Evolutionary conservation across 2,888 invertebrate genomes (phyloP).

Genomic region (Lycophotia porphyrea): DNA sequence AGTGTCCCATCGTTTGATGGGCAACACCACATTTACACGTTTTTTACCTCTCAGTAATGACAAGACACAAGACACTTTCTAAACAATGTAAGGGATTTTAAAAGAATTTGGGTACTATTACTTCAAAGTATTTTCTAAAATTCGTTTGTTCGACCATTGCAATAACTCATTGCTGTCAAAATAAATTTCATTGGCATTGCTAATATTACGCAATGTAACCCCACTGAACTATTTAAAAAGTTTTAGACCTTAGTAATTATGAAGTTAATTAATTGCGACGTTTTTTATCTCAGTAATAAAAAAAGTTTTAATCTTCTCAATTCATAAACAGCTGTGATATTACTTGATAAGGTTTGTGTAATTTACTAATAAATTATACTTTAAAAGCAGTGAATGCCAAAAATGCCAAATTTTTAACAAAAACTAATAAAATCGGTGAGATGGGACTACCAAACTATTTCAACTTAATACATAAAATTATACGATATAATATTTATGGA

Average conservation of each 20-base stretch:
- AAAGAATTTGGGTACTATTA: neutral
- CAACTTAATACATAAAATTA: conserved; percentile 50
- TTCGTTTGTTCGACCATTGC: no score
- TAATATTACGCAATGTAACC: neutral
- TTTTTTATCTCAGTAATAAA: neutral
- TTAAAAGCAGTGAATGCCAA: conserved; percentile 6
- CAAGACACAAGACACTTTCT: no score
- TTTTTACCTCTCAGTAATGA: no score
- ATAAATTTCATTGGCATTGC: neutral
- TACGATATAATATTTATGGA: conserved; percentile 51
- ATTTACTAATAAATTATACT: neutral
- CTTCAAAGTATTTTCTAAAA: neutral
- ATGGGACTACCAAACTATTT: conserved; percentile 54
- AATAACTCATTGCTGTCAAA: neutral
- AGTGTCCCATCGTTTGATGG: no score
- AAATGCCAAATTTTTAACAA: conserved; percentile 35
- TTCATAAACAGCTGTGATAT: neutral
- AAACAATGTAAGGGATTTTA: neutral
- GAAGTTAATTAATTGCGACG: neutral
- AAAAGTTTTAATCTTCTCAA: neutral
- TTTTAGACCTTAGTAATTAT: neutral
- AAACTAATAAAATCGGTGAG: conserved; percentile 66
- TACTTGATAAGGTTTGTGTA: neutral
- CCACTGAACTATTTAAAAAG: neutral
- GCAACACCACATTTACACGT: no score